Evolutionary conservation across 1,140 invertebrate species (phyloP).

Genomic region (Gonioctena quinquepunctata): DNA sequence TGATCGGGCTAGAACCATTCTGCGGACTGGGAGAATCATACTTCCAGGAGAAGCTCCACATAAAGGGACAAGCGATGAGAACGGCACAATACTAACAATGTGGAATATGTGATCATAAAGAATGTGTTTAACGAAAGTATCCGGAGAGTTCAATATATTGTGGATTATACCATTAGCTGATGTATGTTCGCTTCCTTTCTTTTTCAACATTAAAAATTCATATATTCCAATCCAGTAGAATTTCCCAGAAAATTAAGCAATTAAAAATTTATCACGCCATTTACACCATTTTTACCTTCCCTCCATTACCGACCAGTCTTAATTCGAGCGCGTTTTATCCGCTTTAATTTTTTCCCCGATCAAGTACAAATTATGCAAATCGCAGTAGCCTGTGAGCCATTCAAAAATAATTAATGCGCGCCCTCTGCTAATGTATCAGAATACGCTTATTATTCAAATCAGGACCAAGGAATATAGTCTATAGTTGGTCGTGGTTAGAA

Average conservation of each 20-base stretch:
- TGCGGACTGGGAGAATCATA: no score
- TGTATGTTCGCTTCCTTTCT: no score
- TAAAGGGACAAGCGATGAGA: no score
- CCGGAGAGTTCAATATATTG: no score
- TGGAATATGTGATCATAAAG: no score
- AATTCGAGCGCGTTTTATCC: background rate
- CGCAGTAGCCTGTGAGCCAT: constrained; percentile 8
- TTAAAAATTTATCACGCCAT: constrained; percentile 9
- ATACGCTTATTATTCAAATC: constrained; percentile 5
- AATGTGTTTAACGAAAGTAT: no score
- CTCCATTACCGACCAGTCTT: background rate
- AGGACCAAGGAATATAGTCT: background rate
- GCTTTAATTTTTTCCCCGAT: background rate
- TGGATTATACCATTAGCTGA: no score
- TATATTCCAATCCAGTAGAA: background rate
- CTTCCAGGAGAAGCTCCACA: no score
- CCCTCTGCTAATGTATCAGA: constrained; percentile 2
- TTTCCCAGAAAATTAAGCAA: constrained; percentile 15
- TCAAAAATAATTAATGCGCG: constrained; percentile 11
- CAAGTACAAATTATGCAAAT: constrained; percentile 15
- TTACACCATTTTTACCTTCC: constrained; percentile 4
- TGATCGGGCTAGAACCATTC: no score
- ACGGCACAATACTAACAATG: no score
- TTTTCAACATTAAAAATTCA: constrained; percentile 3
- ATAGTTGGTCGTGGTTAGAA: constrained; percentile 1